phyloP scores from a whole-genome alignment of 2,888 invertebrate species.

The Polydrusus cervinus region DNA sequence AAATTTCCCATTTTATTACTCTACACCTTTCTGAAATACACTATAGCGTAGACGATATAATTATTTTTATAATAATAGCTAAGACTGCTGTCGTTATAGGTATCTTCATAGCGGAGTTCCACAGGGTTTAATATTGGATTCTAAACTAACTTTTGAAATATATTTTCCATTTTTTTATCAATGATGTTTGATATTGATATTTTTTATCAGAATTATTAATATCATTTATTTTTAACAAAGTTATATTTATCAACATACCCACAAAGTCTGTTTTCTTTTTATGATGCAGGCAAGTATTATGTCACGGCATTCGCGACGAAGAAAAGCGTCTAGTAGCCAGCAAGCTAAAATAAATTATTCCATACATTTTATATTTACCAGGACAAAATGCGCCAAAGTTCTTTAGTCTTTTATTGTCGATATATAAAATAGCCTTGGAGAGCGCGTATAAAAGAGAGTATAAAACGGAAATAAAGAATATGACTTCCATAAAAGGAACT shows the following conservation, averaged over 20 bases:
- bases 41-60: too few species aligned
- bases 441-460: slow-evolving; percentile 53
- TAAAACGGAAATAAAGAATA: slow-evolving; percentile 67
- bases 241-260: background rate
- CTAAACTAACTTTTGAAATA: too few species aligned
- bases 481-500: slow-evolving; percentile 65
- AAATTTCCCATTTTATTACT: too few species aligned
- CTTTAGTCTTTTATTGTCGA: slow-evolving; percentile 66
- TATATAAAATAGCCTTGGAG: slow-evolving; percentile 59
- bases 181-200: too few species aligned
- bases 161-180: too few species aligned
- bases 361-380: slow-evolving; percentile 70
- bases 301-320: slow-evolving; percentile 33
- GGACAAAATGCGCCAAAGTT: slow-evolving; percentile 69
- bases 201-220: too few species aligned
- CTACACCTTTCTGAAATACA: too few species aligned
- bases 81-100: too few species aligned
- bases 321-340: slow-evolving; percentile 45
- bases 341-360: slow-evolving; percentile 68
- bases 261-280: slow-evolving; percentile 17
- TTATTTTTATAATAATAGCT: too few species aligned
- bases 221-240: too few species aligned
- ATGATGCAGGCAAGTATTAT: slow-evolving; percentile 25
- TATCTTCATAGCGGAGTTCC: too few species aligned
- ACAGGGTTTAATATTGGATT: too few species aligned